Base-by-base conservation (phyloP, 2,797 vertebrate genomes). In the Coregonus suidteri region DNA sequence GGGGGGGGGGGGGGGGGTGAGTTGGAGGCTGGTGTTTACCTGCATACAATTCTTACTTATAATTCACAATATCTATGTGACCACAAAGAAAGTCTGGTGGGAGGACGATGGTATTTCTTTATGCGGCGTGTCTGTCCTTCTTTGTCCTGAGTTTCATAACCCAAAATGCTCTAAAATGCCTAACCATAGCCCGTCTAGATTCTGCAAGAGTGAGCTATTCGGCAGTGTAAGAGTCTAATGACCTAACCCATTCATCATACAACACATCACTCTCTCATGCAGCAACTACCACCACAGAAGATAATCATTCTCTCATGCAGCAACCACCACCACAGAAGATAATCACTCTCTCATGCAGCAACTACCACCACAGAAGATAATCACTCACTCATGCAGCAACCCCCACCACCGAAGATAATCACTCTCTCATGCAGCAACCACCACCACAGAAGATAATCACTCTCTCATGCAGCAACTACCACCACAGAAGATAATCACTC, bases 21-120 rank as follows among this genome's bases (percentile, higher is more conserved):
- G 20, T 13, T 25, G 25, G 59, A 30, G 59, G 59, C 20, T 20
- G 75, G 83, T 78, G 81, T 77, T 34, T 18, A 69, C 6, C 67
- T 69, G 67, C 67, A 37, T 69, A 20, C 59, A 41, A 53, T 62
- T 35, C 7, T 16, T 25, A 3, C 9, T 14, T 37, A 73, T 30
- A 52, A 56, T 62, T 59, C 11, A 74, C 72, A 64, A 47, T 11
- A 41, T 14, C 53, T 4, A 18, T 37, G 34, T 62, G 34, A 20
- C 6, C 11, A 34, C 31, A 67, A 35, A 16, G 14, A 14, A 35
- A 35, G 25, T 64, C 20, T 1, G 59, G 15, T 62, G n/a, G 6
- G 7, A 20, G 6, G 18, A 16, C 9, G 41, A 47, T 47, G 41
- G 6, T 20, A 25, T 9, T 64, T 18, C 14, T 18, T 54, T 54